Evolutionary conservation across 2,113 vertebrate species (phyloP), one percentile per base, ranked within the genome.

Genomic region (Tympanuchus pallidicinctus): DNA sequence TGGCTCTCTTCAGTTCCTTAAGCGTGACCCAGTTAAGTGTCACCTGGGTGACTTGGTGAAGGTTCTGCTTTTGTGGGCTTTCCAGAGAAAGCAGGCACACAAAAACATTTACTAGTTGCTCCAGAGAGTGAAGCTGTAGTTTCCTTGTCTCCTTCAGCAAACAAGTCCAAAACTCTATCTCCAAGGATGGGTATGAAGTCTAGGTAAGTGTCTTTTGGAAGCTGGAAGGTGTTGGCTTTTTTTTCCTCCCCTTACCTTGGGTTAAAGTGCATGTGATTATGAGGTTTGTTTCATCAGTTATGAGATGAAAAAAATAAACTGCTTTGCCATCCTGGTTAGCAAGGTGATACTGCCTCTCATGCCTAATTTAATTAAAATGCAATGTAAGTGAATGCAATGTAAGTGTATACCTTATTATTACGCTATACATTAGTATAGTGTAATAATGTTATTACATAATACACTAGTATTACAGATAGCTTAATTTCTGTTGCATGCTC

Each of bases 201-300:
- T 32, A 76, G 79, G 98, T 98, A 90, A 97, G 97, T 88, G 30
- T 77, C 61, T 91, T 2, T 0, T 7, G 13, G 64, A 67, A 36
- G 5, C 19, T 50, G 8, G 10, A 12, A 70, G 30, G 12, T 64
- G n/a, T 38, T 63, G 3, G 0, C 0, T 14, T 38, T 73, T 21
- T 63, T 38, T 77, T 21, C 36, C 25, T 48, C 56, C 52, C 9
- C 8, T 10, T 54, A 2, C 3, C 2, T 8, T 48, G 34, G 4
- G 2, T 69, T 89, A 45, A 63, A 89, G 63, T 59, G 24, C 8
- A 40, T 8, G 6, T 34, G 5, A 42, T 21, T 80, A 86, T 85
- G 54, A 67, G 24, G 12, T 54, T 69, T 63, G 61, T 38, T 47
- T 19, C 6, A 34, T 64, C 32, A 32, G 3, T 64, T 74, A 42